These are phyloP conservation scores for Zootermopsis nevadensis DNA, from an alignment of 2,888 invertebrate species.

Conservation along the genomic window DNA sequence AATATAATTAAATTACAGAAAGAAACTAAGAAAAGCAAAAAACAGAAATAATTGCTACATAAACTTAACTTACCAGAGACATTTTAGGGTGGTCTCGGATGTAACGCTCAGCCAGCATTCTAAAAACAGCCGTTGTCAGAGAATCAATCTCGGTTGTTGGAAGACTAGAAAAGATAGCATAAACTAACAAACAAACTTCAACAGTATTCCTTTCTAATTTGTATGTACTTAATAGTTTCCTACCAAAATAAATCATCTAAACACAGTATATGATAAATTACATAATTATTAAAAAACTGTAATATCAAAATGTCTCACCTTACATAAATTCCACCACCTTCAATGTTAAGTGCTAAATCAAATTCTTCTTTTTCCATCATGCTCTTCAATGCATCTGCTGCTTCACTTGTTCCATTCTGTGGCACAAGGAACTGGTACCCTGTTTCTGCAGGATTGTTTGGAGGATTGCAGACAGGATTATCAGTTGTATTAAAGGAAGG, in stretches of 20 bases:
- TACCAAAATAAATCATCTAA: background rate
- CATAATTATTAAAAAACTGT: background rate
- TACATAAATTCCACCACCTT: conserved; percentile 73
- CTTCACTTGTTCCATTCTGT: conserved; percentile 62
- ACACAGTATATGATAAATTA: background rate
- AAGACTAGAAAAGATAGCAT: conserved; percentile 63
- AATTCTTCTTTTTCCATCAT: conserved; percentile 75
- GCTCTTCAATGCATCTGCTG: conserved; percentile 72
- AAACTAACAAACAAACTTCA: no score
- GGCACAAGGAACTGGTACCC: conserved; percentile 73
- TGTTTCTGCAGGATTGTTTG: conserved; percentile 67
- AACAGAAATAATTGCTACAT: no score
- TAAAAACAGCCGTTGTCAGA: conserved; percentile 62
- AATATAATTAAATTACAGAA: no score
- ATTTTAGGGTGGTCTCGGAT: conserved; percentile 53
- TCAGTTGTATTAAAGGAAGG: conserved; percentile 64
- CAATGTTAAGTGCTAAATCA: conserved; percentile 78
- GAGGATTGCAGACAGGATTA: conserved; percentile 43
- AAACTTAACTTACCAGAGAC: conserved; percentile 31
- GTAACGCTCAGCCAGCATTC: conserved; percentile 60
- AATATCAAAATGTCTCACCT: conserved; percentile 27
- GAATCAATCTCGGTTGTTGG: conserved; percentile 65
- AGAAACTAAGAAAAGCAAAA: no score
- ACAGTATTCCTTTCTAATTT: no score
- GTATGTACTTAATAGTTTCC: background rate